Conservation (phyloP, 2,113 vertebrate species). For the Falcunculus frontatus region DNA sequence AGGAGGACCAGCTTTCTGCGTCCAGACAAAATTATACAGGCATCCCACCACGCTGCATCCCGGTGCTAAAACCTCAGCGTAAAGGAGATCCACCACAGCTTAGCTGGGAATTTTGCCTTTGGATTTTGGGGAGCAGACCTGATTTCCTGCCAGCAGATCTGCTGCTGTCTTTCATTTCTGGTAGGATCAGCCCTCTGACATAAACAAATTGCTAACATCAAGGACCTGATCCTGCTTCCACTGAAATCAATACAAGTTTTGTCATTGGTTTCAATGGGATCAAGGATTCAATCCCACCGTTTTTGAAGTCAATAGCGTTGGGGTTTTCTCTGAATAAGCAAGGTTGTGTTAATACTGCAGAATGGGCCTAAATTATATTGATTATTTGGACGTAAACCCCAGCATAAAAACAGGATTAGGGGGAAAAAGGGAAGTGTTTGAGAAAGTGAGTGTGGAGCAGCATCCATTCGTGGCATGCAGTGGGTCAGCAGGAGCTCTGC, state of each 20-base stretch:
- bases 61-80: rapidly evolving
- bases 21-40: not conserved
- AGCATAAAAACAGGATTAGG: not conserved
- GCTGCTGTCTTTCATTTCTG: not conserved
- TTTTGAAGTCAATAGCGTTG: not conserved
- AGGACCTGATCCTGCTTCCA: slow-evolving; percentile 17
- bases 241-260: slow-evolving; percentile 1
- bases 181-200: not conserved
- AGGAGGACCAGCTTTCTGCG: not conserved
- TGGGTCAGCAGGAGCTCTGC: not conserved
- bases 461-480: rapidly evolving
- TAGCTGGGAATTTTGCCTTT: not conserved
- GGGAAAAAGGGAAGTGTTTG: not conserved
- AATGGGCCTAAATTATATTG: not conserved
- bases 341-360: not conserved
- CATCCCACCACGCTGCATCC: not conserved
- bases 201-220: not conserved
- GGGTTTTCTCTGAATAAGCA: not conserved
- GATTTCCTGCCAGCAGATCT: not conserved
- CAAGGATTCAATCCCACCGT: not conserved
- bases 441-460: not conserved
- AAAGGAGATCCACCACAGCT: not conserved
- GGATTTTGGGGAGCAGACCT: not conserved
- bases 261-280: slow-evolving; percentile 4
- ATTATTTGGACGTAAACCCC: not conserved